Base-by-base conservation (phyloP, 2,888 invertebrate species). In the Elegia similella region DNA sequence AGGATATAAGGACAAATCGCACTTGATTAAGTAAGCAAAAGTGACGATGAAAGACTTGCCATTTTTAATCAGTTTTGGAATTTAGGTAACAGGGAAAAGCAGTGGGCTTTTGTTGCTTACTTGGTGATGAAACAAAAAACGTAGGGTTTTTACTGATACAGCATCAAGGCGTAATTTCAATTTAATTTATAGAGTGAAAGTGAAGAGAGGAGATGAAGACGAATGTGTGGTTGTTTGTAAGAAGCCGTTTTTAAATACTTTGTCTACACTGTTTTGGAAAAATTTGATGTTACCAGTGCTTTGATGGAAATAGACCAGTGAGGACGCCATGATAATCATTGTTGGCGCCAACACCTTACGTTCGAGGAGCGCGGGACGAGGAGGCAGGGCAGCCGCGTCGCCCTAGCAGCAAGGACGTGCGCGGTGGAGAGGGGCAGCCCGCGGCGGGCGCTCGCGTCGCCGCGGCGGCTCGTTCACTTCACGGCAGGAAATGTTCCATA, bases 11-110 rank as follows among this genome's bases (percentile, higher is more conserved):
- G n/a, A n/a, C n/a, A n/a, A n/a, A n/a, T n/a, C n/a, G n/a, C n/a
- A n/a, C n/a, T n/a, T n/a, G n/a, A n/a, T n/a, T n/a, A n/a, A n/a
- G n/a, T n/a, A n/a, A n/a, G n/a, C n/a, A n/a, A n/a, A n/a, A 32
- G 32, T 16, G 46, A 59, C 15, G 59, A 59, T 23, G 46, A 52
- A 38, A 42, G 59, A 42, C 38, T 52, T 29, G 6, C 12, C 10
- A 46, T 52, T 47, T 59, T 59, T 56, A 48, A 46, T 34, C 50
- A n/a, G 15, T 59, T 59, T 16, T 59, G 55, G 55, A 32, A 8
- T 29, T 46, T 59, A 44, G 59, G 59, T 12, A 55, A 52, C 15
- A 43, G 52, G 6, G 50, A 55, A 52, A 52, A 52, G 52, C 59
- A 59, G 47, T 59, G 59, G 59, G 47, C 38, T 8, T 59, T 46